Base-by-base conservation (phyloP, 2,797 vertebrate species). In the Aplochiton taeniatus region DNA sequence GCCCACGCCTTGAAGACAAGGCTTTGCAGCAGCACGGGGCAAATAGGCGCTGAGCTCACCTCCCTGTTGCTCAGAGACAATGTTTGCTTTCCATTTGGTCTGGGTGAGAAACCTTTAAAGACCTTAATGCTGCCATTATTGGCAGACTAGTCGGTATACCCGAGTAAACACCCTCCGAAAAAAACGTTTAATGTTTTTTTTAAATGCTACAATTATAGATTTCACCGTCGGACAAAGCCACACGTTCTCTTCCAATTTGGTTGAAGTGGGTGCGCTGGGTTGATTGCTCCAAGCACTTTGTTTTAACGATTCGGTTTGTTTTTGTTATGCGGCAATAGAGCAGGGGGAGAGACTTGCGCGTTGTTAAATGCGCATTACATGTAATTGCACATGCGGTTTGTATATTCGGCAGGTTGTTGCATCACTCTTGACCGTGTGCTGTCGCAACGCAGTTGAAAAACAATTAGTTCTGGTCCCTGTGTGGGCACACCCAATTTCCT, bases 301-400 rank as follows among this genome's bases (percentile, higher is more conserved):
- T 80, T 78, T 78, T 66, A 68, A 76, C 81, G 78, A 80, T 81
- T 82, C 58, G 61, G 68, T 77, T 79, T 84, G 75, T 82, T 87
- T 66, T 76, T 84, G 72, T 61, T 60, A 59, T 19, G 42, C 10
- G 57, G n/a, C 47, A 31, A 65, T 55, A 20, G 41, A 53, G 59
- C 17, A 47, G 45, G 42, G 8, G 49, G 58, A n/a, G n/a, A 50
- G 45, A 51, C 13, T 78, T 71, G 58, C 50, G 64, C 19, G 16
- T 54, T 78, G 68, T 73, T 43, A 80, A 63, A 73, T 58, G 66
- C 69, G 65, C 56, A 65, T 46, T 55, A 12, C 11, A 55, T 56
- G 52, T 8, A 10, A 55, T 78, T 77, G 73, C 76, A 51, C 67
- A 81, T 79, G 73, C 70, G 74, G 67, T 81, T 82, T 83, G 58